These are phyloP conservation scores for Thripadectes ignobilis DNA, from an alignment of 2,797 vertebrate species.

Conservation along the genomic window DNA sequence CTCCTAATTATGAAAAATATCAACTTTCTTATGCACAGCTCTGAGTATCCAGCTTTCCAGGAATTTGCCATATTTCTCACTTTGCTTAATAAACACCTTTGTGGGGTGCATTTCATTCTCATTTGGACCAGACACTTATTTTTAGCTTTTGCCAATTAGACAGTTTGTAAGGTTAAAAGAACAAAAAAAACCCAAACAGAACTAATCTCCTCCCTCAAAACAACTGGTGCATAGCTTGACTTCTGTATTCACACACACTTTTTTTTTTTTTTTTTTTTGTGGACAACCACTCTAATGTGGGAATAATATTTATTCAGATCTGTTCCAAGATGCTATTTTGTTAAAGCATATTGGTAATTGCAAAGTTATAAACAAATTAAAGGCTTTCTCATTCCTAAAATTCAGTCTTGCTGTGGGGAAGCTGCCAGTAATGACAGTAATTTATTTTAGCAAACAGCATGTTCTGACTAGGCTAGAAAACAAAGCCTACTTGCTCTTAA, in stretches of 20 bases:
- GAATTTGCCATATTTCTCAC: conserved; percentile 19
- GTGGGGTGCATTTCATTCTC: neutral
- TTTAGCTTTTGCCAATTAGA: neutral
- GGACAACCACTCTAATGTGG: conserved; percentile 18
- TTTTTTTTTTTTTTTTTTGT: neutral
- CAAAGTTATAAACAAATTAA: conserved; percentile 55
- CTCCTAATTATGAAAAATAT: neutral
- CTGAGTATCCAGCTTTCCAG: conserved; percentile 1
- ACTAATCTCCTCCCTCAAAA: conserved; percentile 17
- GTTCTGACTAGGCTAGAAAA: conserved; percentile 18
- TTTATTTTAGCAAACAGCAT: conserved; percentile 50
- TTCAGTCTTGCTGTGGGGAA: conserved; percentile 11
- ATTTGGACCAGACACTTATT: neutral
- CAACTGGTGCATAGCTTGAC: neutral
- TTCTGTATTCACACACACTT: neutral
- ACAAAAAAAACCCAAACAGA: conserved; percentile 3
- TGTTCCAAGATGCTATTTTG: conserved; percentile 23
- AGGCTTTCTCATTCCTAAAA: conserved; percentile 46
- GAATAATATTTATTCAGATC: conserved; percentile 42
- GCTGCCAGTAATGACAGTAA: conserved; percentile 35
- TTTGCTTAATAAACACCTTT: neutral
- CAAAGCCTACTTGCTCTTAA: conserved; percentile 30
- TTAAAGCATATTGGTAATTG: conserved; percentile 32
- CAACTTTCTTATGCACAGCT: neutral
- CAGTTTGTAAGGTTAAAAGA: neutral